These are phyloP conservation scores for Notocelia uddmanniana DNA, from an alignment of 2,888 invertebrate species.

Conservation along the genomic window DNA sequence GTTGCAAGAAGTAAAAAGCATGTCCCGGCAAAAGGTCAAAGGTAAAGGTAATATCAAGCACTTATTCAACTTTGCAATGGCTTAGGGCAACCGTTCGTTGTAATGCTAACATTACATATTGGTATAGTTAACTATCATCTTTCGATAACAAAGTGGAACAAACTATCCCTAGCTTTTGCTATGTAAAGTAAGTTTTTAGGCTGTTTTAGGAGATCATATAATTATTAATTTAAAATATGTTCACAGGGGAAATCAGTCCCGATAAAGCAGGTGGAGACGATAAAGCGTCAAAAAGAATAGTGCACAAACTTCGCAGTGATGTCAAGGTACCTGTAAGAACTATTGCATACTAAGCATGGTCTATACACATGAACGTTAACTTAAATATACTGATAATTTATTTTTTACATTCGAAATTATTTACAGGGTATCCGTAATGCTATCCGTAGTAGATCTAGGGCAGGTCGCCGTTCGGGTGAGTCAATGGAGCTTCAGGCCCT, in stretches of 20 bases:
- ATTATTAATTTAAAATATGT: slow-evolving; percentile 27
- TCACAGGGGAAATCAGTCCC: slow-evolving; percentile 74
- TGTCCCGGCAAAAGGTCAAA: slow-evolving; percentile 74
- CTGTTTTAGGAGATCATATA: not conserved
- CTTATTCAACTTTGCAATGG: slow-evolving; percentile 11
- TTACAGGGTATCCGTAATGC: slow-evolving; percentile 86
- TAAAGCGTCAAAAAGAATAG: slow-evolving; percentile 90
- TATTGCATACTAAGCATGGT: slow-evolving; percentile 20
- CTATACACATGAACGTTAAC: not conserved
- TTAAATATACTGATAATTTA: slow-evolving; percentile 1
- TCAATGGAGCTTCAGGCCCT: slow-evolving; percentile 86
- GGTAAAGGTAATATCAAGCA: slow-evolving; percentile 52
- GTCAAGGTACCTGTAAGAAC: slow-evolving; percentile 86
- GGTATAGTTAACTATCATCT: too few relatives aligned
- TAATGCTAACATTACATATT: not conserved
- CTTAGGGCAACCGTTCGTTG: slow-evolving; percentile 9
- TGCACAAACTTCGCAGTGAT: slow-evolving; percentile 93
- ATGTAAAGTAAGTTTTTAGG: not conserved
- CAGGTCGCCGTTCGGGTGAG: slow-evolving; percentile 86
- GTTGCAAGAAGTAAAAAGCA: slow-evolving; percentile 92
- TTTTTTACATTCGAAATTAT: not conserved
- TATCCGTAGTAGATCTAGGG: slow-evolving; percentile 84
- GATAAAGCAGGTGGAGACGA: slow-evolving; percentile 85
- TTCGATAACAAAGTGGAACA: too few relatives aligned
- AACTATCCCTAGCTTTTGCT: not conserved